These are phyloP conservation scores for Diacarnus erythraeanus DNA, from an alignment of 37 sponge, comb jelly and placozoan species.

Conservation along the genomic window DNA sequence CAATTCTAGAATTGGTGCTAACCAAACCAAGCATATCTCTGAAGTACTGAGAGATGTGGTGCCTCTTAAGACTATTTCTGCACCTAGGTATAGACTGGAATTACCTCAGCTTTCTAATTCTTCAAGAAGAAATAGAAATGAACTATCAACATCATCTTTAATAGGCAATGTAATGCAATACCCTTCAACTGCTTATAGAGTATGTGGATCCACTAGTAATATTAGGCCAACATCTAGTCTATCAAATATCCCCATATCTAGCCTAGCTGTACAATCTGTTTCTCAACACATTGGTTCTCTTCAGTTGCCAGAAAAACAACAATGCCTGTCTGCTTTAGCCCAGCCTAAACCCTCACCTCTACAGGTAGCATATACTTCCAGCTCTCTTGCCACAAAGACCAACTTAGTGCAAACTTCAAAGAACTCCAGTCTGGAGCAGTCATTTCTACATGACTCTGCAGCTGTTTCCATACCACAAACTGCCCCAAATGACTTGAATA, in stretches of 20 bases:
- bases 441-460: too few relatives aligned
- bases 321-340: background rate
- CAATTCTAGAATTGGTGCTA: too few relatives aligned
- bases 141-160: background rate
- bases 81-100: background rate
- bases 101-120: background rate
- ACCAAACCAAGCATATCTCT: too few relatives aligned
- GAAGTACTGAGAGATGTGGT: background rate
- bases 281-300: background rate
- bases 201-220: too few relatives aligned
- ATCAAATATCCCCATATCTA: background rate
- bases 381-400: too few relatives aligned
- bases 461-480: background rate
- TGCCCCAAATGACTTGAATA: background rate
- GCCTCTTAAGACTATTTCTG: background rate
- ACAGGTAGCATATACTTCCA: background rate
- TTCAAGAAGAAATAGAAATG: constrained; percentile 1
- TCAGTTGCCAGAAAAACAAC: background rate
- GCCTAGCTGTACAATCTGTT: background rate
- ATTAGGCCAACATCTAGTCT: too few relatives aligned
- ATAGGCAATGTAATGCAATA: background rate
- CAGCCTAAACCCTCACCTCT: background rate
- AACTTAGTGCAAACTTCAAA: too few relatives aligned
- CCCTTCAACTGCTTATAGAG: background rate
- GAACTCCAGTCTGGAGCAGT: too few relatives aligned